Evolutionary conservation across 37 sponge, comb jelly and placozoan genomes (phyloP).

Genomic region (Oopsacas minuta): DNA sequence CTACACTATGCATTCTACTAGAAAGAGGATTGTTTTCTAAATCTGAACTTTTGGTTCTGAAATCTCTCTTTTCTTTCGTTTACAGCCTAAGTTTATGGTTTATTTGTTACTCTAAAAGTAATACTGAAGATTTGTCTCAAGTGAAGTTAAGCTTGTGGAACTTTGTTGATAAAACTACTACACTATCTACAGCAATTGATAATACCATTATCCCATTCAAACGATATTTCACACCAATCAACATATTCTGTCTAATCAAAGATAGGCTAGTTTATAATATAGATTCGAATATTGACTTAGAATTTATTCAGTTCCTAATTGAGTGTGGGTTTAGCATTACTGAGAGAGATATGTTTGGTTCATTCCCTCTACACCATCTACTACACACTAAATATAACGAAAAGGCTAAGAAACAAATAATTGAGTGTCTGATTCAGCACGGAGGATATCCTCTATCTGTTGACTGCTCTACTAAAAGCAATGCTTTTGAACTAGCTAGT

Average conservation of each 20-base stretch:
- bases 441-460: not conserved
- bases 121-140: not conserved
- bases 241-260: not conserved
- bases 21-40: not conserved
- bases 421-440: not conserved
- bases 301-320: not conserved
- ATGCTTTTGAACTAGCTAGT: not conserved
- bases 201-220: not conserved
- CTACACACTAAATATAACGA: not conserved
- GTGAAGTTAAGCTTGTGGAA: not conserved
- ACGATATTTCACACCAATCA: not conserved
- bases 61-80: not conserved
- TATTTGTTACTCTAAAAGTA: not conserved
- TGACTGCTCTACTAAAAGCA: not conserved
- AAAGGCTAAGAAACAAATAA: not conserved
- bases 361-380: not conserved
- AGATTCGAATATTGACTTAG: not conserved
- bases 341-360: conserved; percentile 13
- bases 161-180: not conserved
- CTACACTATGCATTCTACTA: not conserved
- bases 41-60: not conserved
- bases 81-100: not conserved
- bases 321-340: not conserved
- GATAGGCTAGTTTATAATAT: not conserved
- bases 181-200: not conserved